Conservation (phyloP, 35 echinoderm and acorn worm species). For the Hemicentrotus pulcherrimus region DNA sequence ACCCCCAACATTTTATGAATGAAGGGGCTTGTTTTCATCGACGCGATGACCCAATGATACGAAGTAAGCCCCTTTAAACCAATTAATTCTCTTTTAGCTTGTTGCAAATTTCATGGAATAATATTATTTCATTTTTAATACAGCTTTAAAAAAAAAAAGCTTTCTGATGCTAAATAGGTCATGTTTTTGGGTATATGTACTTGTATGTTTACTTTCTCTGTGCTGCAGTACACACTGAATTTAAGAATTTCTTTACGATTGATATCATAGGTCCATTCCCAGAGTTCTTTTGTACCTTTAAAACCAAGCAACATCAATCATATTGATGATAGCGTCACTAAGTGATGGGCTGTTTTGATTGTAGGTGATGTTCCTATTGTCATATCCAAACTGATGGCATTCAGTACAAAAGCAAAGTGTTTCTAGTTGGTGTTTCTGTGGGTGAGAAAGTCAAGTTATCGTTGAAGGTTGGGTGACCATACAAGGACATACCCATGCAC, state of each 20-base stretch:
- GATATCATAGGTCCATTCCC: background rate
- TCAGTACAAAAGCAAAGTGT: background rate
- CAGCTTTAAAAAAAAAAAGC: too few species aligned
- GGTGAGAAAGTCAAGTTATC: slow-evolving; percentile 16
- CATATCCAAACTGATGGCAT: background rate
- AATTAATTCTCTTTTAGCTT: too few species aligned
- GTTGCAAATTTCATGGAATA: too few species aligned
- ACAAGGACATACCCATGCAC: background rate
- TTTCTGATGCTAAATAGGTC: too few species aligned
- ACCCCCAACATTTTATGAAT: too few species aligned
- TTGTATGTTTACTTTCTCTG: too few species aligned
- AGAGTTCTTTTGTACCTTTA: background rate
- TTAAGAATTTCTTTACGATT: background rate
- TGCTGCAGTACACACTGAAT: too few species aligned
- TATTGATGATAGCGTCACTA: background rate
- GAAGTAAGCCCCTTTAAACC: too few species aligned
- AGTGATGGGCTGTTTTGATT: background rate
- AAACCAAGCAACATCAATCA: background rate
- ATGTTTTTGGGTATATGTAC: too few species aligned
- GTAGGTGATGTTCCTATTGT: background rate
- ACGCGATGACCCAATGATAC: too few species aligned
- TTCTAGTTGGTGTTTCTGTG: background rate
- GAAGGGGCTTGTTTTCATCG: too few species aligned
- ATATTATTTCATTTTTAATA: too few species aligned
- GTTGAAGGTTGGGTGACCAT: background rate